Conservation (phyloP, 2,797 vertebrate species). For the Helicolenus hilgendorfi region DNA sequence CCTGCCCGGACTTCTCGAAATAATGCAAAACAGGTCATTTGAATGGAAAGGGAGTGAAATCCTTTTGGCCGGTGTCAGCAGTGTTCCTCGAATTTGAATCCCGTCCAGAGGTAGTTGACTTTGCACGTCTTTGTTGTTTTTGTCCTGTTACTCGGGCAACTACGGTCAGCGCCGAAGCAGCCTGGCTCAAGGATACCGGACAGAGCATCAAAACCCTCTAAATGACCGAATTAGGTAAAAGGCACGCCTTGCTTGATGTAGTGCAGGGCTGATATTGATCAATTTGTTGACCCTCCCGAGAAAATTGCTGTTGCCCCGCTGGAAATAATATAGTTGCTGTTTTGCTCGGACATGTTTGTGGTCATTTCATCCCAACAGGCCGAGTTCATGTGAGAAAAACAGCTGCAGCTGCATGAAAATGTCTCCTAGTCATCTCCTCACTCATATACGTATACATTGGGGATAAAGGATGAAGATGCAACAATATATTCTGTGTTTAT, state of each 20-base stretch:
- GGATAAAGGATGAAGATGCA: background rate
- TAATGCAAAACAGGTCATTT: constrained; percentile 85
- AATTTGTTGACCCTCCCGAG: constrained; percentile 55
- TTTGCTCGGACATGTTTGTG: constrained; percentile 48
- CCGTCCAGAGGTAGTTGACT: constrained; percentile 75
- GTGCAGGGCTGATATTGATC: constrained; percentile 35
- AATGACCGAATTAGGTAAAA: constrained; percentile 68
- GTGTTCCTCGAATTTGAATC: constrained; percentile 77
- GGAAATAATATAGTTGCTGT: constrained; percentile 24
- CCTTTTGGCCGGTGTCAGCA: constrained; percentile 65
- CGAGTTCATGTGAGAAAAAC: constrained; percentile 27
- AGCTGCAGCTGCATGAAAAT: constrained; percentile 44
- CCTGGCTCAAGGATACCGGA: constrained; percentile 25
- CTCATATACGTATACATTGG: background rate
- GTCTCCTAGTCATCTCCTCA: constrained; percentile 16
- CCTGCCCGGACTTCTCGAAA: constrained; percentile 48
- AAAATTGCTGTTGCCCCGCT: constrained; percentile 64
- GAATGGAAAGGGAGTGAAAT: constrained; percentile 68
- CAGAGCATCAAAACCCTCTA: constrained; percentile 49
- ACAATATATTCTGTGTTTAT: background rate
- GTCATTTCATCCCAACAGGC: constrained; percentile 41
- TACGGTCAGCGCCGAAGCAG: constrained; percentile 21
- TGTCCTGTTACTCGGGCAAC: constrained; percentile 76
- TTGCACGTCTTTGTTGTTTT: constrained; percentile 76
- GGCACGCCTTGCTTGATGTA: constrained; percentile 64